Evolutionary conservation across 2,797 vertebrate genomes (phyloP).

Genomic region (Coregonus suidteri): DNA sequence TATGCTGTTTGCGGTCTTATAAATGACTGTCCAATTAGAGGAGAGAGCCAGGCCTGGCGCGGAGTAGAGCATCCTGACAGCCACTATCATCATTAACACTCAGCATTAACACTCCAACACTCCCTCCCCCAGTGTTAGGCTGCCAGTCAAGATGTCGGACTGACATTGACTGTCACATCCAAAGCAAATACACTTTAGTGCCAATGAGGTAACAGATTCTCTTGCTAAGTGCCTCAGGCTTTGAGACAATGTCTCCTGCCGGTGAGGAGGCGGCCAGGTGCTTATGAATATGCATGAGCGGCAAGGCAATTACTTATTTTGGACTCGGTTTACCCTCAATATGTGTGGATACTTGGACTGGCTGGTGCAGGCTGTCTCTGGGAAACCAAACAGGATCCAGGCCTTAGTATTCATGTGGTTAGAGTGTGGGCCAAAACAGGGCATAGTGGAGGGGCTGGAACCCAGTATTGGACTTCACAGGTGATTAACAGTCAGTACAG

Average conservation of each 20-base stretch:
- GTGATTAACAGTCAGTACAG: conserved; percentile 20
- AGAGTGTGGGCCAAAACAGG: not conserved
- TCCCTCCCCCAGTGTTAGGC: not conserved
- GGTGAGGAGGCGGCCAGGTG: no score
- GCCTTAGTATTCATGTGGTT: not conserved
- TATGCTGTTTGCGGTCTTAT: not conserved
- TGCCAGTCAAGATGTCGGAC: not conserved
- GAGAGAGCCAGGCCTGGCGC: not conserved
- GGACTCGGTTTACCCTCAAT: conserved; percentile 1
- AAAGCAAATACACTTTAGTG: not conserved
- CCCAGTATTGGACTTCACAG: not conserved
- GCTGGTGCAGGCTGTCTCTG: not conserved
- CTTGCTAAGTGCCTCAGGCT: not conserved
- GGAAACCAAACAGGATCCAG: not conserved
- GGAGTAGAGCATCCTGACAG: not conserved
- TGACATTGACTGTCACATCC: not conserved
- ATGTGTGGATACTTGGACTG: conserved; percentile 1
- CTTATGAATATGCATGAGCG: conserved; percentile 24
- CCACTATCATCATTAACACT: not conserved
- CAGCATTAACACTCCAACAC: not conserved
- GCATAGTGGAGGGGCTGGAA: not conserved
- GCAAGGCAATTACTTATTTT: not conserved
- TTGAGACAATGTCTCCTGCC: not conserved
- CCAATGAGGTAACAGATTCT: not conserved
- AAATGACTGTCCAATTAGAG: not conserved